These are phyloP conservation scores for Drosophila formosana DNA, from an alignment of 2,888 invertebrate species.

Conservation along the genomic window DNA sequence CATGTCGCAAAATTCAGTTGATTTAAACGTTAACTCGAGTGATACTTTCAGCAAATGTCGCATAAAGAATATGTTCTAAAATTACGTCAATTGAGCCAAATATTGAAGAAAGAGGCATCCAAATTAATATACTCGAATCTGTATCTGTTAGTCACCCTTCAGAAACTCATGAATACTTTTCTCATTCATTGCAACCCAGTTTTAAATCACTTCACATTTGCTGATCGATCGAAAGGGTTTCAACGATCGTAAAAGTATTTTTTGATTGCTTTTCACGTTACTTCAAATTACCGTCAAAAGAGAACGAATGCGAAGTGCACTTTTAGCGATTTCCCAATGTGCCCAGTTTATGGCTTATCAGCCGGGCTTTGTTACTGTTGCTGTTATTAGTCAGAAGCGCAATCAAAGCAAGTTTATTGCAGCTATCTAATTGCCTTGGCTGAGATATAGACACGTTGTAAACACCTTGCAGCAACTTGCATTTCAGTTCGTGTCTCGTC, in stretches of 20 bases:
- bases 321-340: slow-evolving; percentile 4
- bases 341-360: slow-evolving; percentile 10
- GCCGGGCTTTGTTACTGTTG: not conserved
- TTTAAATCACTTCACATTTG: not conserved
- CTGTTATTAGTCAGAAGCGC: slow-evolving; percentile 2
- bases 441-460: slow-evolving; percentile 29
- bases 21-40: too few relatives aligned
- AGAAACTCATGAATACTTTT: too few relatives aligned
- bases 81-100: too few relatives aligned
- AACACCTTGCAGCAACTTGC: slow-evolving; percentile 51
- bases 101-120: too few relatives aligned
- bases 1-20: too few relatives aligned
- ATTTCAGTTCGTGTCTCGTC: slow-evolving; percentile 36
- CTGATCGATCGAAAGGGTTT: not conserved
- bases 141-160: too few relatives aligned
- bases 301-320: slow-evolving; percentile 4
- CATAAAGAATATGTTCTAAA: too few relatives aligned
- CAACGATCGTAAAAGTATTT: not conserved
- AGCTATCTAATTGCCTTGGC: slow-evolving; percentile 19
- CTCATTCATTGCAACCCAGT: not conserved
- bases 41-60: too few relatives aligned
- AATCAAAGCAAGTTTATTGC: slow-evolving; percentile 15
- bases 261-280: not conserved
- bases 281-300: too few relatives aligned
- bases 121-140: too few relatives aligned